Evolutionary conservation across 2,797 vertebrate species (phyloP).

Genomic region (Harpagifer antarcticus): DNA sequence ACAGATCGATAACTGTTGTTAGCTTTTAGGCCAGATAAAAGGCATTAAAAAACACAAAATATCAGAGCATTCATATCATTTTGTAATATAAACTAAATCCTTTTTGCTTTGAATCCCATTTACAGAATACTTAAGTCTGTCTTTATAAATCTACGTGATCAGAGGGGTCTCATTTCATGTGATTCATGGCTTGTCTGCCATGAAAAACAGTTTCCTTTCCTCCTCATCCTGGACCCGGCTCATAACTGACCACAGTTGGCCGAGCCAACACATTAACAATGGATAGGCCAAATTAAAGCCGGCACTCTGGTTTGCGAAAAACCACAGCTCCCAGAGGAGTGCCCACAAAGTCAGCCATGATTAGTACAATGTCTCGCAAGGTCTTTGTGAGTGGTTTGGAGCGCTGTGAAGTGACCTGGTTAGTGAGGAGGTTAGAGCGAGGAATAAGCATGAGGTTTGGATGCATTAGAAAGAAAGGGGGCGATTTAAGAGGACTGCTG

Average conservation of each 20-base stretch:
- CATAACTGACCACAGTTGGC: constrained; percentile 62
- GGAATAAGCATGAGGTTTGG: constrained; percentile 22
- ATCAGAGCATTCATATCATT: neutral
- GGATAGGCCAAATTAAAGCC: constrained; percentile 58
- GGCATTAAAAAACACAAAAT: neutral
- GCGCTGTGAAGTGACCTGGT: constrained; percentile 49
- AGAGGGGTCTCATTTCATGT: constrained; percentile 42
- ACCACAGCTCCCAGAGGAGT: neutral
- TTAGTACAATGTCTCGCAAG: constrained; percentile 63
- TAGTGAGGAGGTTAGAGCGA: constrained; percentile 63
- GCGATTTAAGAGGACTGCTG: constrained; percentile 15
- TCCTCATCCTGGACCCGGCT: constrained; percentile 41
- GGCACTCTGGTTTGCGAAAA: too few relatives aligned
- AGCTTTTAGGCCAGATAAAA: constrained; percentile 6
- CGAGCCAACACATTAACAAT: constrained; percentile 68
- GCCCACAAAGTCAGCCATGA: constrained; percentile 64
- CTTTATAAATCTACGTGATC: constrained; percentile 9
- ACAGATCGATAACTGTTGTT: neutral
- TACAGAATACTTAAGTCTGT: neutral
- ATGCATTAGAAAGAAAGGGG: constrained; percentile 46
- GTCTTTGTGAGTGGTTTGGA: constrained; percentile 53
- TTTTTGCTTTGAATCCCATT: neutral
- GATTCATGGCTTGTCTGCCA: constrained; percentile 57
- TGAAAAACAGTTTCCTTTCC: constrained; percentile 64
- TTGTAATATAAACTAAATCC: constrained; percentile 2